Conservation (phyloP, 92 coral and sea anemone genomes). For the Bergia sp. region DNA sequence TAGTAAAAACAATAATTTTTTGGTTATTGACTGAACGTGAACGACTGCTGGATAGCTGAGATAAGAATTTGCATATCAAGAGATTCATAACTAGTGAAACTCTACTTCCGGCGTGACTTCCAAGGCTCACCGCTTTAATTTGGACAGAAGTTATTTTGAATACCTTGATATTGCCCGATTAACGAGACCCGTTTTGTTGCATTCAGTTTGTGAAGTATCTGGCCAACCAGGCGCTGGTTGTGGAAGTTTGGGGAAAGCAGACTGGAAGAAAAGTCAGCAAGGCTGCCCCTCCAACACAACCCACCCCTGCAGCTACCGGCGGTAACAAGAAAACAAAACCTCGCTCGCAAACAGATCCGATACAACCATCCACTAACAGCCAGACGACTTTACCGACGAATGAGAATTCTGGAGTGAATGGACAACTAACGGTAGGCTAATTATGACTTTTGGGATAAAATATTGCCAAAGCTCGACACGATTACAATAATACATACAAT, state of each 20-base stretch:
- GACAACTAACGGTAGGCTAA: constrained; percentile 35
- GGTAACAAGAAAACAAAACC: constrained; percentile 25
- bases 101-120: too few species aligned
- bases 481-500: too few species aligned
- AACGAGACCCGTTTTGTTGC: not conserved
- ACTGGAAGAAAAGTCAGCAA: constrained; percentile 72
- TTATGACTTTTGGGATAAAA: too few species aligned
- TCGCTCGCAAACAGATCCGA: not conserved
- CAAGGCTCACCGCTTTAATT: too few species aligned
- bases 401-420: constrained; percentile 35
- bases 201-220: constrained; percentile 78
- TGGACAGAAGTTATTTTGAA: too few species aligned
- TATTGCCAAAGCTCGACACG: too few species aligned
- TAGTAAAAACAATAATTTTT: too few species aligned
- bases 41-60: too few species aligned
- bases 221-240: constrained; percentile 60
- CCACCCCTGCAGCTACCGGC: not conserved
- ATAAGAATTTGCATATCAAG: too few species aligned
- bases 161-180: too few species aligned
- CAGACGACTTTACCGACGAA: not conserved
- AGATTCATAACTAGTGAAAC: too few species aligned
- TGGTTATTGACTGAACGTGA: too few species aligned
- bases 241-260: constrained; percentile 93
- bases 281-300: not conserved
- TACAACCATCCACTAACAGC: not conserved